Percentiles rank a stretch among this genome's conserved stretches.
Conservation (phyloP, 1,140 invertebrate species). For the Bombus confusus region DNA sequence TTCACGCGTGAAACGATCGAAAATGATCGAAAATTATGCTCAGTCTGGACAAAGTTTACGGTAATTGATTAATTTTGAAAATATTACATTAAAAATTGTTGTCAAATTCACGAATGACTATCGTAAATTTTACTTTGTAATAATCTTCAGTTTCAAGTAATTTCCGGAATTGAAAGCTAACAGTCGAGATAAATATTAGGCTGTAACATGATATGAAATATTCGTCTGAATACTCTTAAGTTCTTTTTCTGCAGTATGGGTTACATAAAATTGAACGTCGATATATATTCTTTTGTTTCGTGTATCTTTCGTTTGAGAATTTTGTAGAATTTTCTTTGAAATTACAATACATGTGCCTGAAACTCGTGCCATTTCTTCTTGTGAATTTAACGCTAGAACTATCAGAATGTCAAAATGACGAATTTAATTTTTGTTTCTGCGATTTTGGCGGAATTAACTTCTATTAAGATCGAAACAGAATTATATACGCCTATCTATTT, state of each 20-base stretch:
- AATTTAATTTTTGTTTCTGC: no score
- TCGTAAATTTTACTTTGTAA: neutral
- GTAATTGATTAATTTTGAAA: neutral
- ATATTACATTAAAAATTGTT: neutral
- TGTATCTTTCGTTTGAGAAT: neutral
- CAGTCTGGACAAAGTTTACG: no score
- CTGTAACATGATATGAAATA: neutral
- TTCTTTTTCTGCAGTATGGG: neutral
- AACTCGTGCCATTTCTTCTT: neutral
- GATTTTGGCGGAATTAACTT: no score
- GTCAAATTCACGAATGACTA: no score
- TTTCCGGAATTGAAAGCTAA: neutral
- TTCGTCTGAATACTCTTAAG: neutral
- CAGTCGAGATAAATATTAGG: neutral
- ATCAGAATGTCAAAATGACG: neutral
- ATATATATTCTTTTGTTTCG: neutral
- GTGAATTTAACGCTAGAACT: neutral
- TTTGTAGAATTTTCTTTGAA: no score
- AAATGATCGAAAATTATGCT: conserved; percentile 17
- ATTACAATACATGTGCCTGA: no score
- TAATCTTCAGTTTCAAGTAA: neutral
- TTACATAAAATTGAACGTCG: neutral
- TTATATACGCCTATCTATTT: neutral
- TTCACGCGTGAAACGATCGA: conserved; percentile 11
- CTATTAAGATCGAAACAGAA: neutral